phyloP scores from a whole-genome alignment of 2,888 invertebrate genomes.

The Priocnemis perturbator region DNA sequence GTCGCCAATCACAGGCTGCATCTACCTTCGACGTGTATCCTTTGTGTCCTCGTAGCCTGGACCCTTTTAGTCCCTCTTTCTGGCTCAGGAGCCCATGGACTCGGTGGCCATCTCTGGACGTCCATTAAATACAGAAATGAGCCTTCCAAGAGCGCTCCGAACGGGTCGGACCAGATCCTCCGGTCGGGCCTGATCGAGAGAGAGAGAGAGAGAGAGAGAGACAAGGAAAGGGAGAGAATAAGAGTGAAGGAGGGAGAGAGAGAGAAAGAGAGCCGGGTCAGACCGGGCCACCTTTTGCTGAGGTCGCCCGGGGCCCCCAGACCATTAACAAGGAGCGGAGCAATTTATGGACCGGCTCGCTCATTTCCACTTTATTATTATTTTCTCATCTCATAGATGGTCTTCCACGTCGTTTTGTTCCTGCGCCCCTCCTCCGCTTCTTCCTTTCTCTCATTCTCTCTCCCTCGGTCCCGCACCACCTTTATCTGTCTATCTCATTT shows the following conservation, averaged over 20 bases:
- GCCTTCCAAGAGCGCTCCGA: slow-evolving; percentile 66
- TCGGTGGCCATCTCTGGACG: slow-evolving; percentile 71
- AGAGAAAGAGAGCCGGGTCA: slow-evolving; percentile 65
- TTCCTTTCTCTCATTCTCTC: slow-evolving; percentile 19
- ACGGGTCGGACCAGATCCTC: slow-evolving; percentile 66
- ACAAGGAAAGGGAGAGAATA: slow-evolving; percentile 40
- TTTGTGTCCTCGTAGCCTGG: slow-evolving; percentile 63
- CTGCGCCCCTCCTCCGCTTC: slow-evolving; percentile 46
- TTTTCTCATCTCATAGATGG: slow-evolving; percentile 74
- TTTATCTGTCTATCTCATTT: slow-evolving; percentile 35
- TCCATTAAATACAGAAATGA: slow-evolving; percentile 73
- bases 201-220: slow-evolving; percentile 36
- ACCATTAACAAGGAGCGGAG: slow-evolving; percentile 75
- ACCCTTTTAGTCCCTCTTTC: slow-evolving; percentile 56
- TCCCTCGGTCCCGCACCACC: slow-evolving; percentile 23
- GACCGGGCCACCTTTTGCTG: slow-evolving; percentile 70
- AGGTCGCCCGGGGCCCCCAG: slow-evolving; percentile 71
- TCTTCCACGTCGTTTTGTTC: slow-evolving; percentile 67
- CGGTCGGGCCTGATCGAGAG: slow-evolving; percentile 40
- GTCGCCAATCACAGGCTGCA: slow-evolving; percentile 65
- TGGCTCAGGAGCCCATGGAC: slow-evolving; percentile 53
- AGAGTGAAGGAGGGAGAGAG: slow-evolving; percentile 32
- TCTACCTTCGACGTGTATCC: slow-evolving; percentile 61
- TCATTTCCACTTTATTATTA: slow-evolving; percentile 75
- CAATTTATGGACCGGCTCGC: slow-evolving; percentile 74